Conservation (phyloP, 2,113 vertebrate species). For the Salvelinus sp. region DNA sequence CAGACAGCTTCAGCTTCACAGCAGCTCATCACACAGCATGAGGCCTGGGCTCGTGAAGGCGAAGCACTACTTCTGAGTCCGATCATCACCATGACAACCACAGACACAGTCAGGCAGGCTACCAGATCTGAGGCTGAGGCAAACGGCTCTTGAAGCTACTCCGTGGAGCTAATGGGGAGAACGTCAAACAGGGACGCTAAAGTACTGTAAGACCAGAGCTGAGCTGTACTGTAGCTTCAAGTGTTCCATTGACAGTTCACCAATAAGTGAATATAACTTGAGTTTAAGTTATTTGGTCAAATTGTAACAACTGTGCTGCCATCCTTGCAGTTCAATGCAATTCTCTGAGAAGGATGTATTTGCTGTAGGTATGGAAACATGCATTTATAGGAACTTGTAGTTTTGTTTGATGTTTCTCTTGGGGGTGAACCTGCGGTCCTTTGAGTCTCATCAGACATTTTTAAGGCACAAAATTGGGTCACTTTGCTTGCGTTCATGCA, state of each 20-base stretch:
- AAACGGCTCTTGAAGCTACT: not conserved
- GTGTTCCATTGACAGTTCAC: not conserved
- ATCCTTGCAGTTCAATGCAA: not conserved
- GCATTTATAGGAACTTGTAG: not conserved
- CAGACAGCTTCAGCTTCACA: not conserved
- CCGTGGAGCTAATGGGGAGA: not conserved
- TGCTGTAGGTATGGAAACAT: not conserved
- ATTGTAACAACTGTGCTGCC: not conserved
- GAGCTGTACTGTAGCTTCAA: not conserved
- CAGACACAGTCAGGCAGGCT: not conserved
- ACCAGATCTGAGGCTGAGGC: conserved; percentile 1
- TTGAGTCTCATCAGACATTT: not conserved
- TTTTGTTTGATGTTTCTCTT: not conserved
- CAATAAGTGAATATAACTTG: not conserved
- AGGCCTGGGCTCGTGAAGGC: conserved; percentile 7
- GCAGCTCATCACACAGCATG: conserved; percentile 8
- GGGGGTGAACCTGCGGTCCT: not conserved
- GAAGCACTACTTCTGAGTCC: not conserved
- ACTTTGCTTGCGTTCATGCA: not conserved
- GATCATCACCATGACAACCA: conserved; percentile 28
- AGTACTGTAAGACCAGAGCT: not conserved
- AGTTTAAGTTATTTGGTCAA: not conserved
- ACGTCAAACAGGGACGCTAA: not conserved
- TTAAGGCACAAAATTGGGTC: not conserved
- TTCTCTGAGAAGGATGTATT: not conserved